Evolutionary conservation across 2,797 vertebrate species (phyloP).

Genomic region (Rhinogobio ventralis): DNA sequence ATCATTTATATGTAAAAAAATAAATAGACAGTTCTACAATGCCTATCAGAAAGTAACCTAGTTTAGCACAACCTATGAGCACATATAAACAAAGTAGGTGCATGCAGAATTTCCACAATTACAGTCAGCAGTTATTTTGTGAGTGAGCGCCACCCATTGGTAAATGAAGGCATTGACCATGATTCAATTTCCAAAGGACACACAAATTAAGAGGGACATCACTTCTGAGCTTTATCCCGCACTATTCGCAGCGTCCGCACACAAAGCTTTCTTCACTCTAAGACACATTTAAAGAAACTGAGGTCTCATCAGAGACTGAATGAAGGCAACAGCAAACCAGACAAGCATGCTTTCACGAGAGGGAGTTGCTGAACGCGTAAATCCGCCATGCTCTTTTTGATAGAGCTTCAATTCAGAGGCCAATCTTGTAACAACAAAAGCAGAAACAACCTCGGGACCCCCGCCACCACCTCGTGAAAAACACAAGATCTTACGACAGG

Average conservation of each 20-base stretch:
- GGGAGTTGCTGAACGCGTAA: slow-evolving; percentile 73
- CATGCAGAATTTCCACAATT: slow-evolving; percentile 22
- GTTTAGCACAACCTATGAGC: slow-evolving; percentile 32
- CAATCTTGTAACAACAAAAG: slow-evolving; percentile 69
- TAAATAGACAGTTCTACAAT: too few relatives aligned
- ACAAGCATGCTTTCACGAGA: slow-evolving; percentile 72
- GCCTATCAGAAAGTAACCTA: background rate
- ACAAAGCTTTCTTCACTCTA: slow-evolving; percentile 63
- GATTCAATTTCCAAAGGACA: slow-evolving; percentile 26
- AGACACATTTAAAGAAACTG: slow-evolving; percentile 63
- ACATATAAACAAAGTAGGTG: slow-evolving; percentile 17
- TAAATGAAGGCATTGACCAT: slow-evolving; percentile 7
- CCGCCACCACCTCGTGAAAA: slow-evolving; percentile 51
- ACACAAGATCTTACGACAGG: slow-evolving; percentile 54
- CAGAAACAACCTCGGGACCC: slow-evolving; percentile 59
- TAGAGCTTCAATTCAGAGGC: slow-evolving; percentile 73
- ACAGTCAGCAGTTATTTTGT: slow-evolving; percentile 51
- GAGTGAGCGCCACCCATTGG: slow-evolving; percentile 65
- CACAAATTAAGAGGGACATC: slow-evolving; percentile 53
- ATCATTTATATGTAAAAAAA: background rate
- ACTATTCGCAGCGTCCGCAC: slow-evolving; percentile 47
- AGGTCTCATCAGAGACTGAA: slow-evolving; percentile 66
- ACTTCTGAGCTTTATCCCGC: slow-evolving; percentile 47
- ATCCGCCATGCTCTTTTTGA: slow-evolving; percentile 74
- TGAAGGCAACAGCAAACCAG: slow-evolving; percentile 67